phyloP scores from a whole-genome alignment of 1,140 invertebrate genomes.

The Oscheius sp. region DNA sequence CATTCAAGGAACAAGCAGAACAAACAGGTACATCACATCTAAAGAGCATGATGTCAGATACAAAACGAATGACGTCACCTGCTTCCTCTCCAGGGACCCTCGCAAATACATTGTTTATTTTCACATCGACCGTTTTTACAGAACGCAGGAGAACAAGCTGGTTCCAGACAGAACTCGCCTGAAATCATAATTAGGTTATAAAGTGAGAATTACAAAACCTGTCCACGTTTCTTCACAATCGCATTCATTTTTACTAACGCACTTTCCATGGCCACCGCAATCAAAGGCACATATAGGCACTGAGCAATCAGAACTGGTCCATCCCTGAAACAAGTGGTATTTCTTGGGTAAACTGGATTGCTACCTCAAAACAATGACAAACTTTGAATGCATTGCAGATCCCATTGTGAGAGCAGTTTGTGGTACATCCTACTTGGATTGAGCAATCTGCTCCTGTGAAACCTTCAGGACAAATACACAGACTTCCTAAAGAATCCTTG shows the following conservation, averaged over 20 bases:
- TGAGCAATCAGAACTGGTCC: slow-evolving; percentile 16
- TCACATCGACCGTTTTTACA: slow-evolving; percentile 9
- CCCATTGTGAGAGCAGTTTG: slow-evolving; percentile 10
- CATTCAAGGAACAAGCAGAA: slow-evolving; percentile 11
- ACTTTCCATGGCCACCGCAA: slow-evolving; percentile 24
- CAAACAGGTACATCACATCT: slow-evolving; percentile 23
- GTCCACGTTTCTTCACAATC: slow-evolving; percentile 12
- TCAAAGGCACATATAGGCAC: neutral
- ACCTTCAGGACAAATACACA: slow-evolving; percentile 24
- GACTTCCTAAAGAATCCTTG: neutral
- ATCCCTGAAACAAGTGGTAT: neutral
- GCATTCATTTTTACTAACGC: neutral
- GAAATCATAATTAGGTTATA: no score
- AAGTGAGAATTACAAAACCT: no score
- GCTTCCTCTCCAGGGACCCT: slow-evolving; percentile 11
- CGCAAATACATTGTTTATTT: slow-evolving; percentile 11
- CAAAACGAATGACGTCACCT: neutral
- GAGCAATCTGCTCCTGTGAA: slow-evolving; percentile 17
- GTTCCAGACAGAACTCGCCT: neutral
- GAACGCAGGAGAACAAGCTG: neutral
- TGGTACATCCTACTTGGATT: slow-evolving; percentile 5
- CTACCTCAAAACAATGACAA: slow-evolving; percentile 14
- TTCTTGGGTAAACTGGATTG: neutral
- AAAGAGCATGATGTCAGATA: neutral
- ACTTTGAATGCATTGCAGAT: slow-evolving; percentile 16